Evolutionary conservation across 2,888 invertebrate species (phyloP), one percentile per base, ranked within the genome.

Genomic region (Clanis bilineata): DNA sequence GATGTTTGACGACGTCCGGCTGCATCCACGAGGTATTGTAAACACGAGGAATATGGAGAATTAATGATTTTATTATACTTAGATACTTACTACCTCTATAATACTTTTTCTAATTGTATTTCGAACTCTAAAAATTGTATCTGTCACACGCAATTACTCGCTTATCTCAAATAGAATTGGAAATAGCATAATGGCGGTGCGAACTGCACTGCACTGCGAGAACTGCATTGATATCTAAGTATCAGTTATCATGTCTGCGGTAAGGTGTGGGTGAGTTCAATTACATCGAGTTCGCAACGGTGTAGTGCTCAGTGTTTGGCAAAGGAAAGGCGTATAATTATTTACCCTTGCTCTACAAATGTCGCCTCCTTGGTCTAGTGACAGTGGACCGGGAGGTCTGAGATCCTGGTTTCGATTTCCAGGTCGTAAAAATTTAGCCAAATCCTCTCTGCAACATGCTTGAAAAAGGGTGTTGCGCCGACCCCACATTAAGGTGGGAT

Each of bases 1-100:
- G 21, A 67, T 41, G 56, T 60, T 39, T 60, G 28, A 36, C 55
- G 25, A 23, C 55, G 59, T 44, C 59, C 38, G 47, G 39, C 44
- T 39, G 51, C 18, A 15, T 51, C 10, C 28, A 28, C 18, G 18
- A 10, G 51, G 18, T 10, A 18, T 32, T 10, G 32, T 4, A 51
- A 51, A 32, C 32, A 18, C 18, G n/a, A 23, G 22, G 23, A 57
- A 38, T 38, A 32, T 47, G 22, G 38, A 41, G 18, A 41, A 10
- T n/a, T 38, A 7, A 18, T 41, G 18, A 18, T 15, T 21, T 7
- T 1, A 18, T 18, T n/a, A 2, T 18, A 41, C 3, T 12, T n/a
- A 5, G 39, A 15, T 15, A n/a, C 15, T 18, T 6, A n/a, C 7
- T 18, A 15, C 7, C 2, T 41, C 18, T 1, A 41, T 2, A 18